These are phyloP conservation scores for Sipha flava DNA, from an alignment of 1,140 invertebrate genomes.

Conservation along the genomic window DNA sequence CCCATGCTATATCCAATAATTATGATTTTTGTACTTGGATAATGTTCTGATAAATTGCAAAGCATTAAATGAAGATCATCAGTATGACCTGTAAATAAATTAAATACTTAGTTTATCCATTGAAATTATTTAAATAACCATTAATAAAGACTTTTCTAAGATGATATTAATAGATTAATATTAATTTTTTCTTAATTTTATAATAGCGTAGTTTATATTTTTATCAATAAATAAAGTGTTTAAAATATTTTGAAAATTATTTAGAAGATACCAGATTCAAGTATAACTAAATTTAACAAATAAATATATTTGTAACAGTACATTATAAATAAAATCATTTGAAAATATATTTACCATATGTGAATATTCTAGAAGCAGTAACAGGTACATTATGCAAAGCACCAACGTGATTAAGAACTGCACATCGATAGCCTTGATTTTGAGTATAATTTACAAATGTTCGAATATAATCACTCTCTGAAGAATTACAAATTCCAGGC, in stretches of 20 bases:
- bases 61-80: constrained; percentile 77
- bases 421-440: constrained; percentile 78
- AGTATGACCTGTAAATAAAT: constrained; percentile 60
- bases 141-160: too few relatives aligned
- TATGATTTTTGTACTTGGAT: constrained; percentile 66
- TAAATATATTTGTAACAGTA: too few relatives aligned
- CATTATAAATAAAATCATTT: background rate
- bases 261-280: too few relatives aligned
- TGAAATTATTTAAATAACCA: background rate
- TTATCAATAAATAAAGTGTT: too few relatives aligned
- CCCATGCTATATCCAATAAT: constrained; percentile 84
- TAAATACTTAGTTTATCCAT: background rate
- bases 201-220: too few relatives aligned
- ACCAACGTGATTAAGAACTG: constrained; percentile 91
- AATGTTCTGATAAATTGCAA: constrained; percentile 58
- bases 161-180: too few relatives aligned
- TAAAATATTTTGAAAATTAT: too few relatives aligned
- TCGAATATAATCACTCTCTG: constrained; percentile 84
- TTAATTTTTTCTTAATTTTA: too few relatives aligned
- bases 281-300: too few relatives aligned
- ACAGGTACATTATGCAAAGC: constrained; percentile 72
- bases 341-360: constrained; percentile 62
- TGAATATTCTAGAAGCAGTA: constrained; percentile 78
- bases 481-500: constrained; percentile 87
- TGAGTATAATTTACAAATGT: constrained; percentile 86